Evolutionary conservation across 2,888 invertebrate genomes (phyloP).

Genomic region (Drosophila nigricruria): DNA sequence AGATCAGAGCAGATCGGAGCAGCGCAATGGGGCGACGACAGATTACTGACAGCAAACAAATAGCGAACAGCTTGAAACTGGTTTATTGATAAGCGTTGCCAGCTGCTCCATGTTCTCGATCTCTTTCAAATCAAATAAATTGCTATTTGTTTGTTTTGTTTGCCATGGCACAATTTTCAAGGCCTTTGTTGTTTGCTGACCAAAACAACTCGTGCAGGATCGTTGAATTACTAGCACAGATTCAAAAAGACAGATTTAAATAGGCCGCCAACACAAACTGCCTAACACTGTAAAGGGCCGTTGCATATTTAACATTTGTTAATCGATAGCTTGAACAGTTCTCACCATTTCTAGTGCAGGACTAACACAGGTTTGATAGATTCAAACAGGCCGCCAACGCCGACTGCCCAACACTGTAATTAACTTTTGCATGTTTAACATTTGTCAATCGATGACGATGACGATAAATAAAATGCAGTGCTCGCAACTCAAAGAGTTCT

Average conservation of each 20-base stretch:
- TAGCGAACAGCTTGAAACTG: constrained; percentile 45
- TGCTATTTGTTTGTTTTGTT: constrained; percentile 40
- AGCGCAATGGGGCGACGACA: constrained; percentile 57
- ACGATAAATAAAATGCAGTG: constrained; percentile 27
- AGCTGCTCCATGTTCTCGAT: constrained; percentile 61
- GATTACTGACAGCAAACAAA: constrained; percentile 71
- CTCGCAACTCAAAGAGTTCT: constrained; percentile 25
- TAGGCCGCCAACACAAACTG: not conserved
- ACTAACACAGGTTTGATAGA: too few relatives aligned
- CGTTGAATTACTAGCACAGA: constrained; percentile 10
- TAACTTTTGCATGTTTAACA: constrained; percentile 1
- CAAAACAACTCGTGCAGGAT: constrained; percentile 16
- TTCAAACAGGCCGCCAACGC: not conserved
- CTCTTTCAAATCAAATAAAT: constrained; percentile 66
- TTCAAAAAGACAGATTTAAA: not conserved
- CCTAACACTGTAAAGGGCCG: not conserved
- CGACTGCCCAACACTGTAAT: not conserved
- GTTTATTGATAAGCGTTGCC: constrained; percentile 46
- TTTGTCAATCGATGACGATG: constrained; percentile 43
- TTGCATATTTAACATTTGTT: constrained; percentile 25
- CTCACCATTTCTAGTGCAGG: too few relatives aligned
- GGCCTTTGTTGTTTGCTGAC: constrained; percentile 49
- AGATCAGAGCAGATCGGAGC: constrained; percentile 41
- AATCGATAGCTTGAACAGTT: too few relatives aligned
- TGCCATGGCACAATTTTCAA: constrained; percentile 69